Evolutionary conservation across 2,888 invertebrate genomes (phyloP).

Genomic region (Cephus runcator): DNA sequence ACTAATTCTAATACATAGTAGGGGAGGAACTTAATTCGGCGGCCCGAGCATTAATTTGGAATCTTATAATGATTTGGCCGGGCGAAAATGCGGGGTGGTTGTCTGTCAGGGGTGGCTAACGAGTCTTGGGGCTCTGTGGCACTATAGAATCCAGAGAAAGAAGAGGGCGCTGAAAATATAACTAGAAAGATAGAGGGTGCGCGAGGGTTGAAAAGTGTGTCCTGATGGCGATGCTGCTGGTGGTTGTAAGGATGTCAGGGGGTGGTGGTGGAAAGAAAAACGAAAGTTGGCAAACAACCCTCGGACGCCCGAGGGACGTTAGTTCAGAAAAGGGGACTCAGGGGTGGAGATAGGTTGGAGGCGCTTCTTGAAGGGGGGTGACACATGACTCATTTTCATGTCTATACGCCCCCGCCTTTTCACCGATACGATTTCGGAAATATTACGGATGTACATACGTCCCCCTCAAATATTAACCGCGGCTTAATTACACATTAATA

Average conservation of each 20-base stretch:
- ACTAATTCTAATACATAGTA: background rate
- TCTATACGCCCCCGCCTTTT: constrained; percentile 50
- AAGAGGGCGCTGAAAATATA: background rate
- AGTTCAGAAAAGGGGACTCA: constrained; percentile 45
- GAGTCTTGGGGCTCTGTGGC: constrained; percentile 35
- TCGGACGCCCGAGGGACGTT: constrained; percentile 50
- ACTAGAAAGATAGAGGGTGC: background rate
- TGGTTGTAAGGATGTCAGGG: background rate
- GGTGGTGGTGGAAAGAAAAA: constrained; percentile 45
- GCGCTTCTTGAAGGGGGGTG: constrained; percentile 28
- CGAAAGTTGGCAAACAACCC: constrained; percentile 56
- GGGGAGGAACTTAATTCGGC: constrained; percentile 30
- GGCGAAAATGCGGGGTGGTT: constrained; percentile 31
- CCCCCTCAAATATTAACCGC: background rate
- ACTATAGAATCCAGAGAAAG: background rate
- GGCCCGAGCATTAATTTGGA: constrained; percentile 49
- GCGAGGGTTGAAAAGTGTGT: background rate
- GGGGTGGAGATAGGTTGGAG: constrained; percentile 33
- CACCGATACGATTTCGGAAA: constrained; percentile 57
- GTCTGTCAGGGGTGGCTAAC: constrained; percentile 34
- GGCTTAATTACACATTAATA: background rate
- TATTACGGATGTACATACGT: constrained; percentile 42
- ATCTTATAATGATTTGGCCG: constrained; percentile 51
- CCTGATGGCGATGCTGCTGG: background rate
- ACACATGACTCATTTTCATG: constrained; percentile 53